These are phyloP conservation scores for Zaprionus lineosus DNA, from an alignment of 2,888 invertebrate species.

Conservation along the genomic window DNA sequence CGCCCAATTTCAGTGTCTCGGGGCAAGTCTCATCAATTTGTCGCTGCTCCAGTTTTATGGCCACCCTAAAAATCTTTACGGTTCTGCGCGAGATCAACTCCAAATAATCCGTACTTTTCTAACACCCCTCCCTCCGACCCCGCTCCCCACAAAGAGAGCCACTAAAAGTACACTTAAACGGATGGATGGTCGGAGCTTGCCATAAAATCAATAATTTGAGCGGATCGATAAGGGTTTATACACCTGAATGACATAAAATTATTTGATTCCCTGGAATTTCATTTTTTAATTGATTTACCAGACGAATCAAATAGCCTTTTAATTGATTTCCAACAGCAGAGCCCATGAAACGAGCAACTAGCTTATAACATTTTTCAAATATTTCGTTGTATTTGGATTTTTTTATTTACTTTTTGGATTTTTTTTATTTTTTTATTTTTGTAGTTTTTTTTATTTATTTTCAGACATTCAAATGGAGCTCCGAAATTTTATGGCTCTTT, in stretches of 20 bases:
- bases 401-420: no score
- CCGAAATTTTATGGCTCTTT: conserved; percentile 65
- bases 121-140: no score
- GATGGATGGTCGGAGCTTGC: conserved; percentile 43
- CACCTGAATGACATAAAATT: conserved; percentile 55
- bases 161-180: conserved; percentile 39
- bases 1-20: conserved; percentile 34
- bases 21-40: conserved; percentile 26
- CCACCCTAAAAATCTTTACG: conserved; percentile 11
- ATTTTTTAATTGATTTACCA: conserved; percentile 60
- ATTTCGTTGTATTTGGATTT: no score
- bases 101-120: no score
- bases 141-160: conserved; percentile 17
- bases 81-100: background rate
- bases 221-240: conserved; percentile 52
- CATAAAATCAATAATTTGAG: conserved; percentile 66
- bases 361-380: conserved; percentile 34
- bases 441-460: conserved; percentile 18
- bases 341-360: conserved; percentile 12
- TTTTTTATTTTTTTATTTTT: no score
- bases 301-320: conserved; percentile 63
- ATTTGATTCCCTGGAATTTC: conserved; percentile 71
- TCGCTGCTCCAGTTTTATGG: conserved; percentile 58
- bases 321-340: conserved; percentile 62
- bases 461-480: conserved; percentile 50